These are phyloP conservation scores for Cliona cf. orientalis DNA, from an alignment of 37 sponge, comb jelly and placozoan species.

Conservation along the genomic window DNA sequence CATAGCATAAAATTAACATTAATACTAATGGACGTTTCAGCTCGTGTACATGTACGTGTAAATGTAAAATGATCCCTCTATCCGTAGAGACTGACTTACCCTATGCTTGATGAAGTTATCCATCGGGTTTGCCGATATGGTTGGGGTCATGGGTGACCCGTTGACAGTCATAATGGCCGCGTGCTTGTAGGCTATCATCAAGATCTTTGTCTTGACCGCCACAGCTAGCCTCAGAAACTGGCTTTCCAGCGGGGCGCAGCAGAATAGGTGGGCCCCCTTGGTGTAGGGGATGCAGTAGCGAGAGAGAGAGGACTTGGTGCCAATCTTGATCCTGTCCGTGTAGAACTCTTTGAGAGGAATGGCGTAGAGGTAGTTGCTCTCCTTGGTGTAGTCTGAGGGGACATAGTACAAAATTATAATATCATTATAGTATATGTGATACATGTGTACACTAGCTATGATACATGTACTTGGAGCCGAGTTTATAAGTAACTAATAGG, in stretches of 20 bases:
- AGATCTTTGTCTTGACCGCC: conserved; percentile 81
- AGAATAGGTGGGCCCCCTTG: conserved; percentile 74
- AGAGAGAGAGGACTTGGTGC: conserved; percentile 27
- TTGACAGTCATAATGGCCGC: conserved; percentile 23
- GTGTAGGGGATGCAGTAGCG: conserved; percentile 46
- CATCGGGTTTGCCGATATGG: background rate
- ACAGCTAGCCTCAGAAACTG: conserved; percentile 69
- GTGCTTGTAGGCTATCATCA: conserved; percentile 73
- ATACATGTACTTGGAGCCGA: no score
- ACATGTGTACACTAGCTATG: no score
- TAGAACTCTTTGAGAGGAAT: conserved; percentile 54
- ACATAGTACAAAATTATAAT: no score
- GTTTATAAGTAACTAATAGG: no score
- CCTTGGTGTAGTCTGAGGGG: conserved; percentile 52
- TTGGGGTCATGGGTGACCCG: conserved; percentile 27
- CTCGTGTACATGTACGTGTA: no score
- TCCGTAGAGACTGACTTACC: conserved; percentile 40
- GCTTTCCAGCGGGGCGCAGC: conserved; percentile 53
- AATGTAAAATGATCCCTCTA: no score
- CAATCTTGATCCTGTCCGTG: conserved; percentile 7
- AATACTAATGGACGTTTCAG: no score
- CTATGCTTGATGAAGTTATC: conserved; percentile 66
- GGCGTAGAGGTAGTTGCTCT: conserved; percentile 55
- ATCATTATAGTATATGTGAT: no score
- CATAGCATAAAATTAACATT: no score